Conservation (phyloP, 92 coral and sea anemone genomes). For the Siderastrea radians region DNA sequence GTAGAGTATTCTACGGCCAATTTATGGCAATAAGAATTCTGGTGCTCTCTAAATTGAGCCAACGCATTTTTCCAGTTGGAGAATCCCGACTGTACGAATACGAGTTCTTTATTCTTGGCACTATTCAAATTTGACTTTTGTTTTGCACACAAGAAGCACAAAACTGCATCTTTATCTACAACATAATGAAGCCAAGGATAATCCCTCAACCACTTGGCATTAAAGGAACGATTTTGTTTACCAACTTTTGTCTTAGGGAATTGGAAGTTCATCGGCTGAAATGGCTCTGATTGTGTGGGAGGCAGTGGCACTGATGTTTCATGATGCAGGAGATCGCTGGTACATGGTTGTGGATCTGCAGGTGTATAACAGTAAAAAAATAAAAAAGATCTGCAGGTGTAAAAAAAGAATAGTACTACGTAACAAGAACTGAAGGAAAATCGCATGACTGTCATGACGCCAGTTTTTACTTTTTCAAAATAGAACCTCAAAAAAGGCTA, state of each 20-base stretch:
- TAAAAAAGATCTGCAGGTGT: slow-evolving; percentile 16
- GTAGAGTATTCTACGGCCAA: slow-evolving; percentile 67
- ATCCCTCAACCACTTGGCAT: slow-evolving; percentile 76
- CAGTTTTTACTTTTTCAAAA: slow-evolving; percentile 45
- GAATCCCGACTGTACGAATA: slow-evolving; percentile 59
- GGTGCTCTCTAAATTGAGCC: slow-evolving; percentile 69
- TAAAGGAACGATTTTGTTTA: slow-evolving; percentile 71
- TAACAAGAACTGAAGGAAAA: slow-evolving; percentile 46
- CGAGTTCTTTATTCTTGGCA: slow-evolving; percentile 67
- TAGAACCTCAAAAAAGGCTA: slow-evolving; percentile 35
- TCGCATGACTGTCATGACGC: slow-evolving; percentile 39
- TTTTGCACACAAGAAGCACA: slow-evolving; percentile 66
- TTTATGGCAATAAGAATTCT: slow-evolving; percentile 67
- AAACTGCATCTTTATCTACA: slow-evolving; percentile 72
- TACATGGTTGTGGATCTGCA: slow-evolving; percentile 43
- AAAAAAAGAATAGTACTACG: slow-evolving; percentile 27
- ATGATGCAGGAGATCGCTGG: slow-evolving; percentile 26
- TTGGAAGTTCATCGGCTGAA: slow-evolving; percentile 70
- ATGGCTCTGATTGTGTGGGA: slow-evolving; percentile 46
- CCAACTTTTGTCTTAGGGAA: slow-evolving; percentile 68
- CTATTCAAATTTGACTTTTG: slow-evolving; percentile 64
- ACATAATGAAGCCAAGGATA: slow-evolving; percentile 83
- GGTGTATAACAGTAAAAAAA: not conserved
- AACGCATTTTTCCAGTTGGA: slow-evolving; percentile 76
- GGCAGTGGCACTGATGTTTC: slow-evolving; percentile 35